A percentile compares a stretch with the other conserved stretches of the same genome.
phyloP scores from a whole-genome alignment of 2,113 vertebrate genomes.

The Odontophorus gujanensis region DNA sequence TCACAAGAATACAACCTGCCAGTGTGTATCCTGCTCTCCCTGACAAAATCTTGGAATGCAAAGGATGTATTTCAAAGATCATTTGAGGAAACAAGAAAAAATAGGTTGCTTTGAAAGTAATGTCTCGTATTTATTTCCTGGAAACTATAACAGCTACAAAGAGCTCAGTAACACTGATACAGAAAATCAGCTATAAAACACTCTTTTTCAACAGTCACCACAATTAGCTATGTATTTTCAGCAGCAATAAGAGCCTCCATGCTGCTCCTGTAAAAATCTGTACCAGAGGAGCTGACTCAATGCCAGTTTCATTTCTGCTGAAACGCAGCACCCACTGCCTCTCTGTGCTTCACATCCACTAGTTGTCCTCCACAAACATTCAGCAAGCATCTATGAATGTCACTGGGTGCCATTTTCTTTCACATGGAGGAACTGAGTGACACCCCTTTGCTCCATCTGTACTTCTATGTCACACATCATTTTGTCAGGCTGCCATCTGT shows the following conservation, averaged over 20 bases:
- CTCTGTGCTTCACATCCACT: too few relatives aligned
- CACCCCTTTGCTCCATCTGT: not conserved
- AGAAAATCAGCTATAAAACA: too few relatives aligned
- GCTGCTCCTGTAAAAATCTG: too few relatives aligned
- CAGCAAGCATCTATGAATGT: too few relatives aligned
- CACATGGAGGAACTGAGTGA: too few relatives aligned
- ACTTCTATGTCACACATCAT: not conserved
- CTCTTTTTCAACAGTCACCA: not conserved
- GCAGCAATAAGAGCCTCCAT: not conserved
- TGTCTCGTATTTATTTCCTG: not conserved
- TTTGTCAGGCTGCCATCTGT: not conserved
- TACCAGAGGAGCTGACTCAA: too few relatives aligned
- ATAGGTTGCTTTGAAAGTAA: not conserved
- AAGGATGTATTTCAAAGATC: not conserved
- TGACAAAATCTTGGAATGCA: not conserved
- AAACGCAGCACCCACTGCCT: too few relatives aligned
- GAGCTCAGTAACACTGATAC: not conserved
- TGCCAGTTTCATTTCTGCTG: too few relatives aligned
- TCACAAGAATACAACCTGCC: not conserved
- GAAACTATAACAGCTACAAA: not conserved
- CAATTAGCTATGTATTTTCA: too few relatives aligned
- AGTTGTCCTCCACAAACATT: too few relatives aligned
- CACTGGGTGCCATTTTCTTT: too few relatives aligned
- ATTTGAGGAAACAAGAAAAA: not conserved
- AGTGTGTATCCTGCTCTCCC: rapidly evolving